phyloP scores from a whole-genome alignment of 2,888 invertebrate species.

The Plusia festucae region DNA sequence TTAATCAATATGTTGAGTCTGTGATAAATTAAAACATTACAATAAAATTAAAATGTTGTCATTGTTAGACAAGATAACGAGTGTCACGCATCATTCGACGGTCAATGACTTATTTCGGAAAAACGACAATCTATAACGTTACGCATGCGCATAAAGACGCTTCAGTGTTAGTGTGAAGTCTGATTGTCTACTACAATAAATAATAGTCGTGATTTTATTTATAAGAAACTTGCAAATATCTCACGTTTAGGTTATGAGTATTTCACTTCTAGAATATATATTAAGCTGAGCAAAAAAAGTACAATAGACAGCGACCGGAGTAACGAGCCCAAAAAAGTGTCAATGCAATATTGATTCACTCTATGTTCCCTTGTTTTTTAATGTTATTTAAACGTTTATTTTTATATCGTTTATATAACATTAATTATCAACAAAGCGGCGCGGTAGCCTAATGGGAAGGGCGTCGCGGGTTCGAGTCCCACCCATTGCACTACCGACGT shows the following conservation, averaged over 20 bases:
- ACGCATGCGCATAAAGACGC: constrained; percentile 48
- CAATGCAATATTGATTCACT: no score
- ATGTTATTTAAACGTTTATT: no score
- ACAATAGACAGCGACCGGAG: no score
- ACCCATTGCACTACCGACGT: no score
- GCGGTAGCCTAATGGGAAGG: no score
- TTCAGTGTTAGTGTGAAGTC: constrained; percentile 30
- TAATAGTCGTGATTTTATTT: background rate
- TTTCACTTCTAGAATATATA: no score
- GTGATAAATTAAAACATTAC: constrained; percentile 16
- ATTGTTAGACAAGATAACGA: constrained; percentile 47
- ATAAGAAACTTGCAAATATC: background rate
- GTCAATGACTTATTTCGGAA: constrained; percentile 56
- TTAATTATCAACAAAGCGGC: no score
- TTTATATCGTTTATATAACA: no score
- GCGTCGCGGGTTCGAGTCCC: no score
- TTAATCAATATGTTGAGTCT: constrained; percentile 8
- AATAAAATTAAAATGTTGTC: constrained; percentile 32
- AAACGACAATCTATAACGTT: constrained; percentile 54
- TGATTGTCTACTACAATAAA: background rate
- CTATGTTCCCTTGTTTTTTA: no score
- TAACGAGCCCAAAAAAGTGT: no score
- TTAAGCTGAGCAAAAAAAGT: no score
- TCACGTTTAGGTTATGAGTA: background rate
- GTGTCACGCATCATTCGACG: constrained; percentile 34